Conservation (phyloP, 2,888 invertebrate genomes). For the Agonopterix arenella region DNA sequence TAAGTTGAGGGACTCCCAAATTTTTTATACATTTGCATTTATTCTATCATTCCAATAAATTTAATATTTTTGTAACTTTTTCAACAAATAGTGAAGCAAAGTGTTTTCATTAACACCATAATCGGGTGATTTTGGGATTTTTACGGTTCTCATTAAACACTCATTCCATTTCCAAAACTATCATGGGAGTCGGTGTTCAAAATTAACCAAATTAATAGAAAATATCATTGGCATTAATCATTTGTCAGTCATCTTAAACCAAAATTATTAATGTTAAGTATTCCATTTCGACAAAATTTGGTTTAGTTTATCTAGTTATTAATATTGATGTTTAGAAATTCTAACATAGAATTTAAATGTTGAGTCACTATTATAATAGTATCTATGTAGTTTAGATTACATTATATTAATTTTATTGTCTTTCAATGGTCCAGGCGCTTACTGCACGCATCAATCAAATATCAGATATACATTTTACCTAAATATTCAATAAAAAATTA, state of each 20-base stretch:
- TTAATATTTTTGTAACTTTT: not conserved
- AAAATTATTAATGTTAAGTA: conserved; percentile 16
- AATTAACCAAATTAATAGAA: conserved; percentile 1
- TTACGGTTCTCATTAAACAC: not conserved
- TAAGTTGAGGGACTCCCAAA: conserved; percentile 1
- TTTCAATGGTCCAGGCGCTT: conserved; percentile 9
- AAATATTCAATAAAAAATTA: not conserved
- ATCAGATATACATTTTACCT: not conserved
- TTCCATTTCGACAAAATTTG: conserved; percentile 5
- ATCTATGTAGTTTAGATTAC: conserved; percentile 1
- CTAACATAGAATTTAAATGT: conserved; percentile 22
- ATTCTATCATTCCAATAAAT: conserved; percentile 7
- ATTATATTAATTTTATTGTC: conserved; percentile 14
- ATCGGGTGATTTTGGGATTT: not conserved
- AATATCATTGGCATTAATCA: conserved; percentile 13
- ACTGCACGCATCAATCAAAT: conserved; percentile 13
- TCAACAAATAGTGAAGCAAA: conserved; percentile 2
- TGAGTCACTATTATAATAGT: conserved; percentile 37
- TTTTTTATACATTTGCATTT: conserved; percentile 7
- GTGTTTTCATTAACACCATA: conserved; percentile 14
- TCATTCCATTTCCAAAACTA: not conserved
- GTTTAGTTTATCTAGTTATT: conserved; percentile 9
- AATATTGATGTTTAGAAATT: conserved; percentile 12
- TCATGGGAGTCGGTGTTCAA: conserved; percentile 14
- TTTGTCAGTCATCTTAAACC: conserved; percentile 28